Evolutionary conservation across 2,113 vertebrate genomes (phyloP), one percentile per base, ranked within the genome.

Genomic region (Pangasianodon gigas): DNA sequence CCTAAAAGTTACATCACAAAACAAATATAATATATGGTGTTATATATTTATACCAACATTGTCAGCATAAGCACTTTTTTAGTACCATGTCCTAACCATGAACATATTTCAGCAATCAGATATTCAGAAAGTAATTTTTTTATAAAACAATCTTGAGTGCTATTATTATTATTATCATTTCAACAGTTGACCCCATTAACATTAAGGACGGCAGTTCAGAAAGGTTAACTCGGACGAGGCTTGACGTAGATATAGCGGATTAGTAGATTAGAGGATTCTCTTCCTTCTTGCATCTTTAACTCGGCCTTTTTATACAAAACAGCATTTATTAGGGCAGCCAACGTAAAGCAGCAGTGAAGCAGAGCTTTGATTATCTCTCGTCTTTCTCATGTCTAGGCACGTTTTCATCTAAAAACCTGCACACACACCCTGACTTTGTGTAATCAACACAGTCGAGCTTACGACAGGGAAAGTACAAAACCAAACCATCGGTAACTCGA

Each of bases 401-500:
- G 62, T 54, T 82, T 83, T 69, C 48, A 4, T 82, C 7, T 19
- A 6, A 19, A 48, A 65, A 37, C 67, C 44, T 24, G 8, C 74
- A 48, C 56, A 56, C 13, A 26, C 81, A 24, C 85, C 32, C 56
- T 21, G 2, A 79, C 62, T 21, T 26, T n/a, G 56, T 4, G 19
- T 41, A 41, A 84, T 48, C 13, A 4, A 46, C 18, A 80, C 32
- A 62, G 56, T 44, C 29, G n/a, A 56, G 65, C 80, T 83, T 51
- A 86, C 60, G 74, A 58, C 48, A 32, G 19, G 79, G 81, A 48
- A 71, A 54, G 32, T 60, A 85, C 44, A 88, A 91, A 41, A 14
- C 52, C 80, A 85, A 79, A 85, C 90, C 58, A 71, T n/a, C 29
- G 52, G 86, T 67, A 91, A 90, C 77, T 26, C 29, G 44, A 82